Base-by-base conservation (phyloP, 2,888 invertebrate genomes). In the Diplolepis rosae region DNA sequence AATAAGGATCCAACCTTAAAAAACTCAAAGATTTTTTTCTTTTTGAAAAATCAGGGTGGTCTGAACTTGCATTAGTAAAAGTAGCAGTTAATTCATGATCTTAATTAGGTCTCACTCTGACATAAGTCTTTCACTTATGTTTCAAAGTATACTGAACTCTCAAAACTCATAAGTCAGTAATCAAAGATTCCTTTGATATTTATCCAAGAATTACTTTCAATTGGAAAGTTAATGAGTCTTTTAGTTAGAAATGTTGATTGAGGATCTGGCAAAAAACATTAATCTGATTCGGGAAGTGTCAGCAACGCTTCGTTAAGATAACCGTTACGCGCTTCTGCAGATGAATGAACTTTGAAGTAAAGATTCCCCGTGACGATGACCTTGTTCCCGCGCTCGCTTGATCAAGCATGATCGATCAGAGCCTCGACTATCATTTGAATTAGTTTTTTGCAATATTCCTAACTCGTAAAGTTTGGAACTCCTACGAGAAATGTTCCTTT, bases 381-480 rank as follows among this genome's bases (percentile, higher is more conserved):
- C 50, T 11, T 28, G 51, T 51, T 51, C 27, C n/a, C 27, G 51
- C 51, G 51, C 28, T 28, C 28, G 24, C 27, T 51, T 51, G 28
- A 51, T 51, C 28, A 51, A 51, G n/a, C 13, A 24, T 13, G 27
- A 51, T 51, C 51, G 7, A 61, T 61, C 61, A 61, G 35, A 39
- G 35, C 22, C n/a, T 5, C 1, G 13, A 56, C 35, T 35, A 4
- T 22, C 32, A 32, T 35, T 35, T 13, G 22, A 35, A 32, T 35
- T 56, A 15, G 22, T 56, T 32, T 56, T n/a, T 35, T 56, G 13
- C 56, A 50, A 13, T 4, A 18, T 54, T 30, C 18, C 32, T 22
- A 13, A 28, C 15, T 35, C 35, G n/a, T n/a, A n/a, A n/a, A n/a
- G n/a, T 56, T 13, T 22, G 13, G 3, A 7, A 15, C 22, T 24